phyloP scores from a whole-genome alignment of 2,888 invertebrate genomes.

The Drosophila rubida region DNA sequence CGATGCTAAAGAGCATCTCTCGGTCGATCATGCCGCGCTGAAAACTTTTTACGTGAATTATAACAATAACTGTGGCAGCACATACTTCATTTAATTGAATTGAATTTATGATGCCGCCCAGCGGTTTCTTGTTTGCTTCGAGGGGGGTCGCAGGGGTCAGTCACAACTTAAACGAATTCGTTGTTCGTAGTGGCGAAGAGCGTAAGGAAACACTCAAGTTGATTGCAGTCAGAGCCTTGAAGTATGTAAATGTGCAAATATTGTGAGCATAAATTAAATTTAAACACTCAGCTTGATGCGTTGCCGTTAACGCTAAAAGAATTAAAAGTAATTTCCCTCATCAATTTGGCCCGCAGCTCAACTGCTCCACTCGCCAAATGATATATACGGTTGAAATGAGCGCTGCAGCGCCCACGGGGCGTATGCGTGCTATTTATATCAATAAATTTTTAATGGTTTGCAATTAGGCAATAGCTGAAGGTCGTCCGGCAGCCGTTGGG shows the following conservation, averaged over 20 bases:
- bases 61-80: slow-evolving; percentile 32
- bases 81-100: slow-evolving; percentile 67
- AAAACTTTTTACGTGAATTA: slow-evolving; percentile 28
- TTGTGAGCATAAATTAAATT: slow-evolving; percentile 61
- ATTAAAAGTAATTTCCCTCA: slow-evolving; percentile 72
- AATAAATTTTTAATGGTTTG: slow-evolving; percentile 62
- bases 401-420: slow-evolving; percentile 17
- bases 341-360: slow-evolving; percentile 55
- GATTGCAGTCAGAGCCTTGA: slow-evolving; percentile 55
- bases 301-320: slow-evolving; percentile 69
- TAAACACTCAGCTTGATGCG: slow-evolving; percentile 77
- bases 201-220: slow-evolving; percentile 62
- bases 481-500: neutral
- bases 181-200: neutral
- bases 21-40: neutral
- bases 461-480: slow-evolving; percentile 56
- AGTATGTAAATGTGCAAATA: slow-evolving; percentile 61
- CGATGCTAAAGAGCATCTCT: neutral
- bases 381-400: slow-evolving; percentile 16
- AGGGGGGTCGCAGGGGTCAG: slow-evolving; percentile 21
- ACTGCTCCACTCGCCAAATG: slow-evolving; percentile 5
- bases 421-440: slow-evolving; percentile 63
- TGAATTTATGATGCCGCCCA: slow-evolving; percentile 50
- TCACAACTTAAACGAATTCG: slow-evolving; percentile 35
- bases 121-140: neutral